A percentile compares a stretch with the other conserved stretches of the same genome.
These are phyloP conservation scores for Alectoris magna DNA, from an alignment of 2,797 vertebrate genomes.

Conservation along the genomic window DNA sequence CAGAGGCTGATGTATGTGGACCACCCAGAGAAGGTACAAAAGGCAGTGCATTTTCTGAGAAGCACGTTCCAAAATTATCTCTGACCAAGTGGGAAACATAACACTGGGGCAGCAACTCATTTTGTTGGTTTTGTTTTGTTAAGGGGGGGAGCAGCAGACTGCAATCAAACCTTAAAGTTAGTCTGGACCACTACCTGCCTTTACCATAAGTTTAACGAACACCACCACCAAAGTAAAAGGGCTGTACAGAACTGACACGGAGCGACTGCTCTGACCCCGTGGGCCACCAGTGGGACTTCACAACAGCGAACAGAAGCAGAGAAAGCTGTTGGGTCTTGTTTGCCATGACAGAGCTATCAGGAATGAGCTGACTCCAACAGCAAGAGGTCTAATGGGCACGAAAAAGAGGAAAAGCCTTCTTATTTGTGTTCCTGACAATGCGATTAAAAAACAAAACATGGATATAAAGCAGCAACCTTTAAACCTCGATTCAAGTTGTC, in stretches of 20 bases:
- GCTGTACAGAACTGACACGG: background rate
- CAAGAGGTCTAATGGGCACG: background rate
- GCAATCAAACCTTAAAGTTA: background rate
- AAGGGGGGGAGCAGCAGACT: background rate
- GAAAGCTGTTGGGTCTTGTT: background rate
- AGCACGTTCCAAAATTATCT: background rate
- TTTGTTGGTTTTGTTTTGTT: background rate
- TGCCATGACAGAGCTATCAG: background rate
- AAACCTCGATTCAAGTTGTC: background rate
- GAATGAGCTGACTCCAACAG: background rate
- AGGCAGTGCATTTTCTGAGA: rapidly evolving
- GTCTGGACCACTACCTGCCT: background rate
- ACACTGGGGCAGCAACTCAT: background rate
- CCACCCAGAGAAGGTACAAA: background rate
- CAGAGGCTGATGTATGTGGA: background rate
- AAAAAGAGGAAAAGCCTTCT: background rate
- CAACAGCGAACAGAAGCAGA: background rate
- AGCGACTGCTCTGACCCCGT: background rate
- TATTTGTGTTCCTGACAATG: background rate
- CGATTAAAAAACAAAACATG: background rate
- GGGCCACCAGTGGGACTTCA: background rate
- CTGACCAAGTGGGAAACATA: background rate
- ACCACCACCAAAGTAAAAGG: background rate
- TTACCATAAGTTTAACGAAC: background rate
- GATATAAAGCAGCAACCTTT: background rate